Evolutionary conservation across 2,797 vertebrate species (phyloP).

Genomic region (Lophius americanus): DNA sequence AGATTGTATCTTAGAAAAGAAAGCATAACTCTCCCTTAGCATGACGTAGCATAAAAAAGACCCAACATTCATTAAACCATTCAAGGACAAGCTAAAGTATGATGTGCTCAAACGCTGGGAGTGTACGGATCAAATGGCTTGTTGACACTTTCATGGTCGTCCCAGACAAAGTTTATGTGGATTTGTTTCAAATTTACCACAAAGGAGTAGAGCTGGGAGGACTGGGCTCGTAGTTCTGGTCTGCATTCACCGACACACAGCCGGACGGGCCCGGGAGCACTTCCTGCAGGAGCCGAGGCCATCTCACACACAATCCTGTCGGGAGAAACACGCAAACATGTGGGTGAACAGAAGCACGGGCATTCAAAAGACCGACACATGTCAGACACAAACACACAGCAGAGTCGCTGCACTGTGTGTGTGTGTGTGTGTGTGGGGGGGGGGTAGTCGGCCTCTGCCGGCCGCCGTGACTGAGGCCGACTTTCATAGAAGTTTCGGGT

Average conservation of each 20-base stretch:
- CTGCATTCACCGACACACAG: constrained; percentile 94
- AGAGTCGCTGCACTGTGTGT: constrained; percentile 35
- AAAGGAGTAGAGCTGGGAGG: constrained; percentile 89
- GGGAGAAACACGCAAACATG: constrained; percentile 25
- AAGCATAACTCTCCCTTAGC: too few species aligned
- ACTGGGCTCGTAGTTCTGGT: constrained; percentile 90
- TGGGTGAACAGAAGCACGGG: not conserved
- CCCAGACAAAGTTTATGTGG: not conserved
- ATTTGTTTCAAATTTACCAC: constrained; percentile 83
- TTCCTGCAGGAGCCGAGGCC: constrained; percentile 83
- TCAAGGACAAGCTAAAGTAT: too few species aligned
- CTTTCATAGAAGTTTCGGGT: constrained; percentile 77
- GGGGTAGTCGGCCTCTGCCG: constrained; percentile 28
- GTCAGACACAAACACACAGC: constrained; percentile 8
- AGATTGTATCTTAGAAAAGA: too few species aligned
- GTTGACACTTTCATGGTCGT: not conserved
- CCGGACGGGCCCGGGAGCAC: constrained; percentile 87
- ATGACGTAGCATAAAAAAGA: too few species aligned
- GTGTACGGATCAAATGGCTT: too few species aligned
- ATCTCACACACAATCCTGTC: constrained; percentile 96
- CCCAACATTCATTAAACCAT: too few species aligned
- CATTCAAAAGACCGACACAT: constrained; percentile 5
- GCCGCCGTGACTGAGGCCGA: constrained; percentile 71
- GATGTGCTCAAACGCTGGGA: too few species aligned
- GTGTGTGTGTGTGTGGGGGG: too few species aligned